Evolutionary conservation across 2,797 vertebrate genomes (phyloP), one percentile per base, ranked within the genome.

Genomic region (Paramormyrops hopkinsi): DNA sequence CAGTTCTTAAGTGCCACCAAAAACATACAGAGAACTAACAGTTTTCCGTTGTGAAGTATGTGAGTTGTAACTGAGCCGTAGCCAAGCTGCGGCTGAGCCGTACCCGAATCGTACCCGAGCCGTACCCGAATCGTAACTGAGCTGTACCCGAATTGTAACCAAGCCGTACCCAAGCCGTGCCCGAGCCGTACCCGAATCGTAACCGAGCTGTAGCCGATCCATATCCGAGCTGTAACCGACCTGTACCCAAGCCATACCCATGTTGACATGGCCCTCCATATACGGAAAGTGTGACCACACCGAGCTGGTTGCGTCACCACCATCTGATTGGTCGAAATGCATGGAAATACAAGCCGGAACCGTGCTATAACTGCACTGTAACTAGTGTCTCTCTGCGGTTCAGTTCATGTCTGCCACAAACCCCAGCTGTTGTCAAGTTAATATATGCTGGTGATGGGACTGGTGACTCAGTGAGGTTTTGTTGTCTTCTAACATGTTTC

Each of bases 121-220:
- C 17, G 2, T 5, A 19, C 0, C 17, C 17, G 4, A 54, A 1
- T 4, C 4, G 53, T 1, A 4, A 1, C 14, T 0, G 4, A 7
- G 0, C 51, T 0, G 12, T 25, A 25, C 0, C 51, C 14, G 7
- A 19, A 0, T 0, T 0, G 17, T 19, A 19, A 2, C 53, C 4
- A 0, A 19, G 0, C 17, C 2, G 3, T 56, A 56, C 0, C 5
- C 4, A 4, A 54, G 4, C 4, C 14, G 4, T 5, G 1, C 0
- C 2, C 4, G 4, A 19, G 1, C 17, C 17, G 2, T 5, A 19
- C 0, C 17, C 17, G 4, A 54, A 1, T 4, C 4, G 53, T 1
- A 4, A 1, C 14, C 2, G 4, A 7, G 0, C 51, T 0, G 12
- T 1, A 54, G 0, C 14, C 3, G 2, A 12, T 0, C 2, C 2